Evolutionary conservation across 2,888 invertebrate species (phyloP), one percentile per base, ranked within the genome.

Genomic region (Biston stratarius): DNA sequence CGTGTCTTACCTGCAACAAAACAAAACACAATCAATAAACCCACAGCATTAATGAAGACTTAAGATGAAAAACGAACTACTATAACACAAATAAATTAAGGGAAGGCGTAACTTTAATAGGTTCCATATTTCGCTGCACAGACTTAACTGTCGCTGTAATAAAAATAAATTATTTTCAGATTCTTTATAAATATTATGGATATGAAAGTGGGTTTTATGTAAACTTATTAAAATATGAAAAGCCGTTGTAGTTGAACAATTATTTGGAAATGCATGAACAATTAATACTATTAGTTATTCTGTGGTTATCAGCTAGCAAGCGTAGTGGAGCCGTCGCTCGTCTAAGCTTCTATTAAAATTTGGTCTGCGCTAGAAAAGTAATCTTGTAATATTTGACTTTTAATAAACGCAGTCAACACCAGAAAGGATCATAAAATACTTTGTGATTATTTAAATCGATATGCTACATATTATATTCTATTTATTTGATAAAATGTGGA

Each of bases 1-100:
- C 42, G 6, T 10, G 40, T 45, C 74, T 78, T 80, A 82, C 81
- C 82, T 80, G 79, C 24, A 81, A 81, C 77, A 81, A 79, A 64
- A 71, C 71, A 69, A 76, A 63, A 64, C 38, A 45, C 67, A 69
- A 75, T 75, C 69, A 71, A 76, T 78, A 61, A 67, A 69, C 67
- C 70, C 67, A 66, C 70, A 71, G 66, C 68, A 74, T 77, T 75
- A 73, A 75, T 74, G 59, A 72, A 73, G 71, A 57, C 74, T 71
- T 65, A 57, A 58, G 52, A 67, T 72, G 64, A 69, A 64, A 64
- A 68, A 74, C 70, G 71, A 72, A 60, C 61, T 56, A 53, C 65
- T 73, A 74, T 69, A 57, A 71, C 66, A 70, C 72, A 71, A 74
- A 79, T 78, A 79, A 80, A 81, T 77, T 73, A 75, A 61, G 59